Evolutionary conservation across 2,797 vertebrate species (phyloP).

Genomic region (Aulostomus chinensis): DNA sequence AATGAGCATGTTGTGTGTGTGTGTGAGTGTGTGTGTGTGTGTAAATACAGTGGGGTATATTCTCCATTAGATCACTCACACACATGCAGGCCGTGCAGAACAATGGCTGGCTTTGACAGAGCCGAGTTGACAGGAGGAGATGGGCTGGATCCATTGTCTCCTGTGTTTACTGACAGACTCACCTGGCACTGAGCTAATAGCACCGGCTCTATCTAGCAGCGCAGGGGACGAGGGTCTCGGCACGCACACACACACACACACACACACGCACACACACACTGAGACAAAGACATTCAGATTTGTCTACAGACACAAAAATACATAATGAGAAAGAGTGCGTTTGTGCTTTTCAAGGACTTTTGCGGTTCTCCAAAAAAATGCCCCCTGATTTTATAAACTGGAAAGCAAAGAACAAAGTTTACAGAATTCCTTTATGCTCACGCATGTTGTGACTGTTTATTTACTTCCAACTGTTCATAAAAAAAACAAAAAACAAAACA

Average conservation of each 20-base stretch:
- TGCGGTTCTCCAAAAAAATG: too few species aligned
- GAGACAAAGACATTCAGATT: background rate
- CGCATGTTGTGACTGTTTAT: too few species aligned
- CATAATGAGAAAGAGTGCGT: background rate
- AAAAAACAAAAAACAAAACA: too few species aligned
- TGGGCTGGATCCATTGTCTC: constrained; percentile 70
- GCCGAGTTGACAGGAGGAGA: constrained; percentile 65
- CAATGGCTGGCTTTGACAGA: constrained; percentile 71
- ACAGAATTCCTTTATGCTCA: too few species aligned
- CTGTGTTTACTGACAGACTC: constrained; percentile 76
- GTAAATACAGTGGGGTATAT: constrained; percentile 37
- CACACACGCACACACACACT: constrained; percentile 10
- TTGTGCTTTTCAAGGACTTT: background rate
- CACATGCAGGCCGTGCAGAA: constrained; percentile 37
- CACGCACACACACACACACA: constrained; percentile 48
- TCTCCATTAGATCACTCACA: constrained; percentile 31
- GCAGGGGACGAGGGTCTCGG: constrained; percentile 55
- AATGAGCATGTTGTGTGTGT: background rate
- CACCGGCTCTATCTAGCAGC: constrained; percentile 68
- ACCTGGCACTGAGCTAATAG: constrained; percentile 79
- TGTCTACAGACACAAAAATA: background rate
- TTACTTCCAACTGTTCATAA: too few species aligned
- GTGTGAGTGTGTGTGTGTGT: constrained; percentile 19
- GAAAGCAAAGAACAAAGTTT: too few species aligned
- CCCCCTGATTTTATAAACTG: too few species aligned